Evolutionary conservation across 1,140 invertebrate species (phyloP).

Genomic region (Homarus americanus): DNA sequence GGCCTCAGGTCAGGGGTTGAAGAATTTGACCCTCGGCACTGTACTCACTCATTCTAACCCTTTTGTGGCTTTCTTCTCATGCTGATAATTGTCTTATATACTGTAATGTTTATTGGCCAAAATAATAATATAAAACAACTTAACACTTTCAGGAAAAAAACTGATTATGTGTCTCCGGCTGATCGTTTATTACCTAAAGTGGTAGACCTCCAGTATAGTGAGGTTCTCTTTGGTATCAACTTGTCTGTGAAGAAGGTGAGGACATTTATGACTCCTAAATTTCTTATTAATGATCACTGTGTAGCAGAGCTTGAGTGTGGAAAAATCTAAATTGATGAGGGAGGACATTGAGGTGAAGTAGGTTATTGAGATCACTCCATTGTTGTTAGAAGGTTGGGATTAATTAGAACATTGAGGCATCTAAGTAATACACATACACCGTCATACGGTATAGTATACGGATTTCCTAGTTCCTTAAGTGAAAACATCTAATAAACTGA

Average conservation of each 20-base stretch:
- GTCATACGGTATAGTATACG: no score
- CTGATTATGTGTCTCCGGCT: background rate
- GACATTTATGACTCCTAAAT: background rate
- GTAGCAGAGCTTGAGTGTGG: background rate
- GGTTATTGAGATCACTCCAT: background rate
- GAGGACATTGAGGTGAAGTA: background rate
- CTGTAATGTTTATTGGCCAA: no score
- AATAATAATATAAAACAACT: no score
- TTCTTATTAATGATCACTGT: background rate
- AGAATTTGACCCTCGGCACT: no score
- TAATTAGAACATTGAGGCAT: background rate
- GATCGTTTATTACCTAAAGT: slow-evolving; percentile 23
- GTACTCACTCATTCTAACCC: no score
- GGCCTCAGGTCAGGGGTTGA: no score
- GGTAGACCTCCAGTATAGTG: slow-evolving; percentile 19
- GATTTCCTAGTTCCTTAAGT: no score
- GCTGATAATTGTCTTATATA: no score
- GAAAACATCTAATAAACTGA: no score
- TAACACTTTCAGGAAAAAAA: slow-evolving; percentile 14
- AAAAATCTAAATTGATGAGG: background rate
- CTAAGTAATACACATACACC: no score
- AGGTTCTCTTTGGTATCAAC: slow-evolving; percentile 75
- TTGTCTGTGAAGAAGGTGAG: slow-evolving; percentile 77
- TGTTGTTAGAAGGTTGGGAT: background rate
- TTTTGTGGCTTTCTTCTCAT: no score